A percentile compares a stretch with the other conserved stretches of the same genome.
Conservation (phyloP, 2,797 vertebrate species). For the Oceanodroma leucorhoa region DNA sequence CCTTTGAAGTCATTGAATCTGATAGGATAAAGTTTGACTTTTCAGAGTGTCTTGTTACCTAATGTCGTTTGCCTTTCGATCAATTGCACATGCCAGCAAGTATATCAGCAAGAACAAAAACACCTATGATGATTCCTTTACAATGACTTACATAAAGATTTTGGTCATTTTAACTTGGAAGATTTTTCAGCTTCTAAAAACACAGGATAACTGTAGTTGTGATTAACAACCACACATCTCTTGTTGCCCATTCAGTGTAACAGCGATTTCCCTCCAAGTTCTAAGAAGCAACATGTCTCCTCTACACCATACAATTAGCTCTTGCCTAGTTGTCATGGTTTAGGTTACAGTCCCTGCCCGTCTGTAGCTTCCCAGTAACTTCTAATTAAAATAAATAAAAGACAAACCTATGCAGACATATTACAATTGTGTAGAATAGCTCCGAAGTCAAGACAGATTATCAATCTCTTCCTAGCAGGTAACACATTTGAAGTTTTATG, state of each 20-base stretch:
- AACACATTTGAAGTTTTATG: not conserved
- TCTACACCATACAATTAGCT: not conserved
- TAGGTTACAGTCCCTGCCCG: not conserved
- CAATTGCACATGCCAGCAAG: not conserved
- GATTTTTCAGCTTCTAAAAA: not conserved
- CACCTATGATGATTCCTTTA: not conserved
- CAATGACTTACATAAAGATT: not conserved
- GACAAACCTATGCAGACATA: not conserved
- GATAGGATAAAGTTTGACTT: not conserved
- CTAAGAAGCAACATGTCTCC: not conserved
- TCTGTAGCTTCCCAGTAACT: not conserved
- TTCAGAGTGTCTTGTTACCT: not conserved
- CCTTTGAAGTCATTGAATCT: not conserved
- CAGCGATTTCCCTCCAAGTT: not conserved
- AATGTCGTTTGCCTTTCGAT: not conserved
- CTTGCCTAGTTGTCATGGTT: not conserved
- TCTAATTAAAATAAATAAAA: not conserved
- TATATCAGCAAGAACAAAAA: not conserved
- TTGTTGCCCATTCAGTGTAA: not conserved
- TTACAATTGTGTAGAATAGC: not conserved
- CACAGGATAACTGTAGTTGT: not conserved
- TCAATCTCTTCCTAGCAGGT: not conserved
- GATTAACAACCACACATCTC: not conserved
- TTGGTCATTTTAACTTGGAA: not conserved
- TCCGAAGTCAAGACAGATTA: not conserved